A percentile compares a stretch with the other conserved stretches of the same genome.
These are phyloP conservation scores for Drosophila tristis DNA, from an alignment of 1,140 invertebrate genomes.

Conservation along the genomic window DNA sequence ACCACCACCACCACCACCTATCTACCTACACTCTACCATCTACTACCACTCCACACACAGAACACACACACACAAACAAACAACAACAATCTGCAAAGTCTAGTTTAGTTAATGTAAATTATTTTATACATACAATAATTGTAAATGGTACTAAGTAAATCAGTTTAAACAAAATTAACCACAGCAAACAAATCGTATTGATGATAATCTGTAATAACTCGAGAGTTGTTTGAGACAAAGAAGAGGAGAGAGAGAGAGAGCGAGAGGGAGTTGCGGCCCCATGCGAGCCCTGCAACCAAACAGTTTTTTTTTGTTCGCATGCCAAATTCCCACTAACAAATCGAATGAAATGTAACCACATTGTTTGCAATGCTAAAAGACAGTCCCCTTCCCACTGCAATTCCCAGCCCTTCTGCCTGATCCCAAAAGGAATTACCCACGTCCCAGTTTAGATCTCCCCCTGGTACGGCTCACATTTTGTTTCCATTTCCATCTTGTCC, in stretches of 20 bases:
- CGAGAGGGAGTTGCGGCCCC: slow-evolving; percentile 8
- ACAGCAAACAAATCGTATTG: slow-evolving; percentile 31
- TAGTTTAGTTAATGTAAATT: slow-evolving; percentile 83
- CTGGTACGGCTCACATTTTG: slow-evolving; percentile 45
- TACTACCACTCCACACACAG: not conserved
- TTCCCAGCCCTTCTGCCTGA: not conserved
- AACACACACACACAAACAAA: slow-evolving; percentile 14
- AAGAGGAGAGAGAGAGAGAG: slow-evolving; percentile 5
- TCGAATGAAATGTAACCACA: not conserved
- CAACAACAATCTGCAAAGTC: slow-evolving; percentile 36
- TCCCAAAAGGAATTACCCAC: slow-evolving; percentile 24
- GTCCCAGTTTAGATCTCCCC: slow-evolving; percentile 65
- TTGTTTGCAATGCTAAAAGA: slow-evolving; percentile 46
- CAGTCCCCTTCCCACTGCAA: not conserved
- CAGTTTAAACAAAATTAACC: slow-evolving; percentile 48
- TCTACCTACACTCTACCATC: not conserved
- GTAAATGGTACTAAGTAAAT: slow-evolving; percentile 67
- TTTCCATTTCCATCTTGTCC: slow-evolving; percentile 33
- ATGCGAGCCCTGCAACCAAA: not conserved
- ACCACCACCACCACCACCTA: slow-evolving; percentile 23
- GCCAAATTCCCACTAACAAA: slow-evolving; percentile 54
- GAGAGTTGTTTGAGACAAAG: slow-evolving; percentile 70
- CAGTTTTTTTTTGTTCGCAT: slow-evolving; percentile 53
- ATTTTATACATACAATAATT: slow-evolving; percentile 78
- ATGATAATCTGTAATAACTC: slow-evolving; percentile 67